Evolutionary conservation across 2,888 invertebrate genomes (phyloP), one percentile per base, ranked within the genome.

Genomic region (Nomada flava): DNA sequence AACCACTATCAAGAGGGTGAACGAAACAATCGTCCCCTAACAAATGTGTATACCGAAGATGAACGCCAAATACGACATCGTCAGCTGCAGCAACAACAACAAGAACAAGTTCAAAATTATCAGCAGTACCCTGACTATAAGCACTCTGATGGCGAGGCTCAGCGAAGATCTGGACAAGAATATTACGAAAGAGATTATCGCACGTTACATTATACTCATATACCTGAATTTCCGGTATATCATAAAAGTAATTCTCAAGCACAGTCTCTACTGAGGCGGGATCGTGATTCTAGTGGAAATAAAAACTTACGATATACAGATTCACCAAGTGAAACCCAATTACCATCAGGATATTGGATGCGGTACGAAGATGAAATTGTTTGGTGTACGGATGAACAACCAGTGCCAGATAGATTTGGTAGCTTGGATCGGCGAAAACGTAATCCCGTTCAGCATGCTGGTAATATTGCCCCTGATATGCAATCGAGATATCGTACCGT

Each of bases 361-460:
- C 91, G 92, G 3, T 90, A 91, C 57, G 90, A 91, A n/a, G 92
- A 93, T 36, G 93, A 94, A 47, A 89, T 92, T 9, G 88, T 93
- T n/a, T 93, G 93, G 92, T 92, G 91, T 44, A 79, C 91, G 0
- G 92, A 92, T 10, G 92, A 93, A 10, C 90, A 89, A 57, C 72
- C 85, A 20, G 86, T 81, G 7, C 13, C 81, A 2, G 93, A 93
- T 59, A 95, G 95, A 88, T 96, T 95, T 91, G 95, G 96, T 4
- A 96, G 96, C 91, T 93, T 96, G 52, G 96, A 96, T 91, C 94
- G 95, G 53, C 94, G 95, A 90, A 95, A 94, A 93, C 94, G 94
- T 3, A 89, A 83, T 52, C 86, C 83, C 20, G 63, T 85, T 0
- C 90, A 91, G 55, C 88, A 90, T 65, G 65, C 84, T 36, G 70